Base-by-base conservation (phyloP, 2,797 vertebrate species). In the Oreochromis mossambicus region DNA sequence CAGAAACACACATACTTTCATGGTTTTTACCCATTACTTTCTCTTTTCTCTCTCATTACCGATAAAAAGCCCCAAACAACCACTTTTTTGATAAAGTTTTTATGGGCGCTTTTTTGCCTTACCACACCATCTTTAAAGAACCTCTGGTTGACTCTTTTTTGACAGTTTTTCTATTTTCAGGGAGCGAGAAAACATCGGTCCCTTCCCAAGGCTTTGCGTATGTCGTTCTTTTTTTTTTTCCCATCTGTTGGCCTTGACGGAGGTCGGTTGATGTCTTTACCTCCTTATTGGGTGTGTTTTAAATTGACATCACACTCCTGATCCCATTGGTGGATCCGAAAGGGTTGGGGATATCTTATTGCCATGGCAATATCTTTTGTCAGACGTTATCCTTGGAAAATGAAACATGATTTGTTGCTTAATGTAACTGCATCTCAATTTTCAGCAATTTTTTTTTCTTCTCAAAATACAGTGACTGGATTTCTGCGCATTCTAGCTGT, bases 291-390 rank as follows among this genome's bases (percentile, higher is more conserved):
- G 91, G 86, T 92, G 89, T 91, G 95, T 96, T 97, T 97, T 79
- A 83, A 97, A 97, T 95, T 97, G 96, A 97, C 97, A 97, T 97
- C 97, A 96, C 97, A 98, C 97, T 98, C 97, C 97, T 97, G 97
- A 98, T 99, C 97, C 98, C 97, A 95, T 87, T 97, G 94, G 98
- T 98, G 98, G 98, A 98, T 98, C 97, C 93, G 96, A 94, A 89
- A 86, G 87, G 86, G 81, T 85, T 91, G 86, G 90, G 85, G 85
- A 81, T 92, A 83, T 91, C 78, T 86, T 84, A 80, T 93, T 92
- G 83, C 87, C 83, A 90, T 88, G 87, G 88, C 92, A 88, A 90
- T 86, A 83, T 83, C 87, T 92, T 38, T 89, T 91, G 86, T 90
- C 77, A 83, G 51, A 26, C 86, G 77, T 80, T 85, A 52, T 81